A percentile compares a stretch with the other conserved stretches of the same genome.
Evolutionary conservation across 2,888 invertebrate species (phyloP).

Genomic region (Lypha dubia): DNA sequence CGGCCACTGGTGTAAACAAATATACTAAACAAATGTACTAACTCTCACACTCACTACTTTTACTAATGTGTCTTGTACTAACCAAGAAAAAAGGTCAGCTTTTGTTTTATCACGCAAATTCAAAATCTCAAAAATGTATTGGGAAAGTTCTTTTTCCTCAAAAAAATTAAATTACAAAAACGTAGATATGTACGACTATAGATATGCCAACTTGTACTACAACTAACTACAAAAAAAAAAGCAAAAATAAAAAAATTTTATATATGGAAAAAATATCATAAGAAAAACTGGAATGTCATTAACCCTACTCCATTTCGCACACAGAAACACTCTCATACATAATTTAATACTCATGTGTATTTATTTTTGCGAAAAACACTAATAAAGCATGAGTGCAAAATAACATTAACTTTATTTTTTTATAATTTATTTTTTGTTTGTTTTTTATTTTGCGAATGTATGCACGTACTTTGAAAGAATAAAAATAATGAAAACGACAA

Average conservation of each 20-base stretch:
- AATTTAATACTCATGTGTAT: conserved; percentile 56
- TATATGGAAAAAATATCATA: conserved; percentile 21
- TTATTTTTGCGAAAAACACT: conserved; percentile 55
- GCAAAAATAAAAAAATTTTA: conserved; percentile 49
- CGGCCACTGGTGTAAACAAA: no score
- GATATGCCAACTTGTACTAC: background rate
- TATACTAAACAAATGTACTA: background rate
- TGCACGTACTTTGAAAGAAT: conserved; percentile 21
- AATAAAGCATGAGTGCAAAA: conserved; percentile 61
- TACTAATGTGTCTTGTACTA: background rate
- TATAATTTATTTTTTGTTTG: no score
- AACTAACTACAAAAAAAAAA: conserved; percentile 52
- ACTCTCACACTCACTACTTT: background rate
- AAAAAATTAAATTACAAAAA: conserved; percentile 23
- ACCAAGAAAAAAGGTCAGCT: conserved; percentile 41
- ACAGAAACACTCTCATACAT: conserved; percentile 46
- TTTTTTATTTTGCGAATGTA: conserved; percentile 27
- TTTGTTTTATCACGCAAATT: conserved; percentile 50
- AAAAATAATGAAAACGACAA: conserved; percentile 19
- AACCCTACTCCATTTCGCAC: conserved; percentile 64
- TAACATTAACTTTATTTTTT: conserved; percentile 51
- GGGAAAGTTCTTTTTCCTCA: conserved; percentile 56
- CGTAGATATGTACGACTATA: conserved; percentile 7
- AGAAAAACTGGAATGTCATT: conserved; percentile 61
- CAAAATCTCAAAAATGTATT: conserved; percentile 49